These are phyloP conservation scores for Corynorhinus townsendii DNA, from an alignment of 2,113 vertebrate genomes.

Conservation along the genomic window DNA sequence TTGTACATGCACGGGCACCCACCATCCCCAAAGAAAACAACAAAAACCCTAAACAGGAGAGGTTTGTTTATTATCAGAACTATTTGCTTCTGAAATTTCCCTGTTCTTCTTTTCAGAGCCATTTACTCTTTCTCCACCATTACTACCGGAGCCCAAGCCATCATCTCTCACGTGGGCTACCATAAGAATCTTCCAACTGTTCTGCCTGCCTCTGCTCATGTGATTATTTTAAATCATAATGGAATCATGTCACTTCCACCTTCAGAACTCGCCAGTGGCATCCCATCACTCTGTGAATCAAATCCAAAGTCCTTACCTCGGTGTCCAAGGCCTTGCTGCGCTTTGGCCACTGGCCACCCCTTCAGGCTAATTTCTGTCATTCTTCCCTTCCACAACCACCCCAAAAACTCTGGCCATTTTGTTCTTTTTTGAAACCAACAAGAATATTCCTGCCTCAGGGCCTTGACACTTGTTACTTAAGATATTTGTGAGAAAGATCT, in stretches of 20 bases:
- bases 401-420: not conserved
- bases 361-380: not conserved
- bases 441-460: not conserved
- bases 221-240: not conserved
- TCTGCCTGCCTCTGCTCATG: not conserved
- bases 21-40: not conserved
- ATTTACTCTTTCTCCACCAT: not conserved
- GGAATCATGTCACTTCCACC: not conserved
- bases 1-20: fast-evolving
- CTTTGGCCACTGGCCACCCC: not conserved
- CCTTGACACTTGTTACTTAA: not conserved
- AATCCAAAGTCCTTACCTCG: not conserved
- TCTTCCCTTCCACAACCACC: not conserved
- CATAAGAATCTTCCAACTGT: not conserved
- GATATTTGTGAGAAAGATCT: not conserved
- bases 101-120: not conserved
- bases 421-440: not conserved
- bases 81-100: not conserved
- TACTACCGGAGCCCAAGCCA: not conserved
- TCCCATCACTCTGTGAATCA: not conserved
- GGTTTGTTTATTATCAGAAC: not conserved
- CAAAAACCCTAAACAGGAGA: not conserved
- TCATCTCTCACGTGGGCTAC: not conserved
- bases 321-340: fast-evolving
- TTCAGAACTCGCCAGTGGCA: not conserved